These are phyloP conservation scores for Griposia aprilina DNA, from an alignment of 2,888 invertebrate genomes.

Conservation along the genomic window DNA sequence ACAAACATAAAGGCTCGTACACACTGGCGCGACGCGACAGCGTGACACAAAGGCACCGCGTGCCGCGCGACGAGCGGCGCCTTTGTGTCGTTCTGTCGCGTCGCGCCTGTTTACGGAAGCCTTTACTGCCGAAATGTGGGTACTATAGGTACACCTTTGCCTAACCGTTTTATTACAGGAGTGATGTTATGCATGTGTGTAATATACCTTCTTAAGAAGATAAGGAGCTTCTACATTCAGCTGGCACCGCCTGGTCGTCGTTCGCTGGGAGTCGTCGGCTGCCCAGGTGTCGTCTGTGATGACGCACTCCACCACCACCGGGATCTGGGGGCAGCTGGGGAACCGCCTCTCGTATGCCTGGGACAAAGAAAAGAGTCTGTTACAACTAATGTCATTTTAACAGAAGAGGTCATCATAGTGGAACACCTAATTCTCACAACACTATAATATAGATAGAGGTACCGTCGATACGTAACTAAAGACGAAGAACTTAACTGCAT, in stretches of 20 bases:
- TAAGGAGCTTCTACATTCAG: constrained; percentile 98
- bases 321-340: constrained; percentile 98
- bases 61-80: too few relatives aligned
- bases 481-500: too few relatives aligned
- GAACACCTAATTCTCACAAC: neutral
- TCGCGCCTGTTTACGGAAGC: too few relatives aligned
- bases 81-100: too few relatives aligned
- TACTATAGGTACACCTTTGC: neutral
- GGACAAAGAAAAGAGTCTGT: constrained; percentile 61
- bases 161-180: neutral
- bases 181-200: neutral
- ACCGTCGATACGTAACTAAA: too few relatives aligned
- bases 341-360: constrained; percentile 98
- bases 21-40: too few relatives aligned
- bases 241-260: constrained; percentile 96
- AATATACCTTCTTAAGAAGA: constrained; percentile 95
- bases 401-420: neutral
- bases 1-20: too few relatives aligned
- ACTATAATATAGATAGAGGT: neutral
- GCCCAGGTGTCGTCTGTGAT: constrained; percentile 94
- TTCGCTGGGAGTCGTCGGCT: constrained; percentile 94
- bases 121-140: too few relatives aligned
- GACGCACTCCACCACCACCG: constrained; percentile 97
- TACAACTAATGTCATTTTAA: neutral
- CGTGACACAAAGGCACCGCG: too few relatives aligned